Conservation (phyloP, 2,113 vertebrate species). For the Prietella phreatophila region DNA sequence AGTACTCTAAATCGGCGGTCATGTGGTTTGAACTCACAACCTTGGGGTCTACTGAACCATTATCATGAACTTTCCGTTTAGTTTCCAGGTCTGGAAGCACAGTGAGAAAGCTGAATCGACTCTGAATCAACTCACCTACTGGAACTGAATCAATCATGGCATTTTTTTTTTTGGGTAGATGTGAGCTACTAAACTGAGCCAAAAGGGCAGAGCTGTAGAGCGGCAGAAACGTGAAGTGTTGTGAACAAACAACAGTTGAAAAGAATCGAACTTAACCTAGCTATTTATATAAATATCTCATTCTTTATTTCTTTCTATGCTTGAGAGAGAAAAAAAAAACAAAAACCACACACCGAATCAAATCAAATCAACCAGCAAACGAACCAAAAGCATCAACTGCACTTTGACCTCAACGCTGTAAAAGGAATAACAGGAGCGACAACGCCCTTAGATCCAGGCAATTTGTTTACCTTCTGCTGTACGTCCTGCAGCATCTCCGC, state of each 20-base stretch:
- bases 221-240: not conserved
- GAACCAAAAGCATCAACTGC: not conserved
- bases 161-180: not conserved
- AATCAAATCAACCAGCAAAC: not conserved
- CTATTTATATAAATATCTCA: not conserved
- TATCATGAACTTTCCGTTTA: not conserved
- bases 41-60: not conserved
- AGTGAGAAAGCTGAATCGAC: not conserved
- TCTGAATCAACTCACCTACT: not conserved
- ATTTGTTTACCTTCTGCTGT: conserved; percentile 73
- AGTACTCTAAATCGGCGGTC: not conserved
- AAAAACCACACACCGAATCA: not conserved
- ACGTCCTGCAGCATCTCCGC: conserved; percentile 77
- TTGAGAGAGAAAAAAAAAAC: too few relatives aligned
- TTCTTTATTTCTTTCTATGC: not conserved
- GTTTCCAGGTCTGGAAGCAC: not conserved
- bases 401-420: not conserved
- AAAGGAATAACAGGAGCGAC: not conserved
- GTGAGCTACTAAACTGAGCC: not conserved
- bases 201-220: not conserved
- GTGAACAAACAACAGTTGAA: not conserved
- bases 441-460: not conserved
- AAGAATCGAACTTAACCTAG: not conserved
- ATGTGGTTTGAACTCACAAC: not conserved
- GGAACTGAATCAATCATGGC: not conserved